Evolutionary conservation across 1,140 invertebrate species (phyloP).

Genomic region (Drosophila erecta): DNA sequence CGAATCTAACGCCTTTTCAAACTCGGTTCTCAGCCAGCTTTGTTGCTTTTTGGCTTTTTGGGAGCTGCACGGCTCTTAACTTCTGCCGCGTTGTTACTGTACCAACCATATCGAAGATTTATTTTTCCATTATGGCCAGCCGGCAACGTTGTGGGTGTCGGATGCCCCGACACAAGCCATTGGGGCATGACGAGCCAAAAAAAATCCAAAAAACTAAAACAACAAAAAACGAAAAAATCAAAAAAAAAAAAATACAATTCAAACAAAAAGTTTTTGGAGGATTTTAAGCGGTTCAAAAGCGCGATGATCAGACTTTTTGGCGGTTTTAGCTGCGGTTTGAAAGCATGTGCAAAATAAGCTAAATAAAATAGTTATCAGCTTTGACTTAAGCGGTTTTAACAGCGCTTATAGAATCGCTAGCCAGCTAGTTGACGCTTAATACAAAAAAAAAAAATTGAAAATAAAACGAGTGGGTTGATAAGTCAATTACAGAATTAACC

Average conservation of each 20-base stretch:
- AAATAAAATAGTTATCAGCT: conserved; percentile 22
- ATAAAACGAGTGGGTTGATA: conserved; percentile 40
- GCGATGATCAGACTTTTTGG: conserved; percentile 30
- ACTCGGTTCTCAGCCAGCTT: conserved; percentile 44
- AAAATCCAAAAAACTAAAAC: neutral
- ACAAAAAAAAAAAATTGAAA: conserved; percentile 2
- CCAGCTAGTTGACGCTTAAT: neutral
- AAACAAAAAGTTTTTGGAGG: conserved; percentile 35
- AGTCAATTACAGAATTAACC: conserved; percentile 44
- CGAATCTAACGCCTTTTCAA: conserved; percentile 82
- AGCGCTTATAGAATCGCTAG: conserved; percentile 3
- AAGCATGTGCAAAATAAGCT: conserved; percentile 16
- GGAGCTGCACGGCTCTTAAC: conserved; percentile 63
- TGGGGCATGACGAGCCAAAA: conserved; percentile 71
- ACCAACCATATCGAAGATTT: conserved; percentile 66
- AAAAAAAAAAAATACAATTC: conserved; percentile 15
- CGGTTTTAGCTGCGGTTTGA: conserved; percentile 26
- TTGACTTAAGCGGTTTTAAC: conserved; percentile 23
- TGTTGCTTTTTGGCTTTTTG: conserved; percentile 28
- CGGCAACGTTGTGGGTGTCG: conserved; percentile 77
- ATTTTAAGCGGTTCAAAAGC: conserved; percentile 34
- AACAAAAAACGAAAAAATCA: no score
- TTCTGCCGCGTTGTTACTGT: conserved; percentile 48
- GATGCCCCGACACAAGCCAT: conserved; percentile 65
- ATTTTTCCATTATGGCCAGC: conserved; percentile 79